Evolutionary conservation across 2,888 invertebrate genomes (phyloP).

Genomic region (Eupithecia vulgata): DNA sequence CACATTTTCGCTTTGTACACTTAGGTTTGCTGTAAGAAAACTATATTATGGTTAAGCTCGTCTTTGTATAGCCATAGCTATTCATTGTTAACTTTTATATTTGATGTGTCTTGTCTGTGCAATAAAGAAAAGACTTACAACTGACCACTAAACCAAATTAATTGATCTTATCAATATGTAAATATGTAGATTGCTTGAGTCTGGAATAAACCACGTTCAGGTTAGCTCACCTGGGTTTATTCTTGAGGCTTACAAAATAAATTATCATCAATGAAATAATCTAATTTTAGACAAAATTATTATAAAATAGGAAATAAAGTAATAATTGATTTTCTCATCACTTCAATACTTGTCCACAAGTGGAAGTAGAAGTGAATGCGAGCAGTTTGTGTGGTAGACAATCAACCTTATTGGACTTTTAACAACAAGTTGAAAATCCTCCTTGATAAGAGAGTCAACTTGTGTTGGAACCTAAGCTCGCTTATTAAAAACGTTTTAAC

Average conservation of each 20-base stretch:
- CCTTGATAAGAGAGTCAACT: neutral
- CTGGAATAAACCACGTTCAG: neutral
- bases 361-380: neutral
- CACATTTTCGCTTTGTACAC: too few relatives aligned
- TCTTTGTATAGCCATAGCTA: too few relatives aligned
- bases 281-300: neutral
- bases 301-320: neutral
- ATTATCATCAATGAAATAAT: neutral
- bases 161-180: neutral
- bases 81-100: too few relatives aligned
- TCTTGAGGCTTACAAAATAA: neutral
- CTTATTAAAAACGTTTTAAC: neutral
- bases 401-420: neutral
- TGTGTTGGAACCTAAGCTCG: neutral
- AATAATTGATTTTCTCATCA: neutral
- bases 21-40: too few relatives aligned
- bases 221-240: neutral
- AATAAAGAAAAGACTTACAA: too few relatives aligned
- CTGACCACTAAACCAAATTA: neutral
- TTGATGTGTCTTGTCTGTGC: too few relatives aligned
- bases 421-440: neutral
- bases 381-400: neutral
- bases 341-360: neutral
- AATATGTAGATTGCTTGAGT: neutral
- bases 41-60: too few relatives aligned